phyloP scores from a whole-genome alignment of 1,140 invertebrate species.

The Brachionus angularis region DNA sequence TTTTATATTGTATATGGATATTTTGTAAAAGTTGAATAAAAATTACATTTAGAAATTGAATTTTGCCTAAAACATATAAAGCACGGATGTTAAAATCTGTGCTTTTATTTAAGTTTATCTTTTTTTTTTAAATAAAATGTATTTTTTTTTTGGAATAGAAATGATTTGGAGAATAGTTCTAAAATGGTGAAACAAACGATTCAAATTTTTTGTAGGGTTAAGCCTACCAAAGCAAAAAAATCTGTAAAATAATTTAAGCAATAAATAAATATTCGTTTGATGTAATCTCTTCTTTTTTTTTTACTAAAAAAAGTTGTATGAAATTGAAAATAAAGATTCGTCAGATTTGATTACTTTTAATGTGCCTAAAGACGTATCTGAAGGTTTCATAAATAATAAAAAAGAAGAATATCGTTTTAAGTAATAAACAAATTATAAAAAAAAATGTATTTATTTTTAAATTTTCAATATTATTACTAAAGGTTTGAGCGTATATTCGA shows the following conservation, averaged over 20 bases:
- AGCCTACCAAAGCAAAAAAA: slow-evolving; percentile 54
- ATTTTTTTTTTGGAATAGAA: too few species aligned
- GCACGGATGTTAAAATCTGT: too few species aligned
- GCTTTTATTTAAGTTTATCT: too few species aligned
- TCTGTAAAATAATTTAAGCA: slow-evolving; percentile 48
- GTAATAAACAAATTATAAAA: background rate
- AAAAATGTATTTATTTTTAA: too few species aligned
- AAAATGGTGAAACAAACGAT: slow-evolving; percentile 59
- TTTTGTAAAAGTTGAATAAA: too few species aligned
- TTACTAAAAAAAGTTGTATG: slow-evolving; percentile 54
- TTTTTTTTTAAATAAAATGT: too few species aligned
- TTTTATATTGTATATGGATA: too few species aligned
- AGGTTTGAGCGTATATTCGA: slow-evolving; percentile 56
- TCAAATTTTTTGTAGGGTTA: slow-evolving; percentile 56
- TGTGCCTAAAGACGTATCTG: slow-evolving; percentile 53
- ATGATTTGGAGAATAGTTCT: too few species aligned
- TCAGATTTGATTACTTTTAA: slow-evolving; percentile 49
- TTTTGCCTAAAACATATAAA: too few species aligned
- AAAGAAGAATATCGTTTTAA: slow-evolving; percentile 56
- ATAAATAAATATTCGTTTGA: background rate
- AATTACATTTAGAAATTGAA: too few species aligned
- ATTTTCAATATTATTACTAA: slow-evolving; percentile 47
- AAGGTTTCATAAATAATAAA: slow-evolving; percentile 58
- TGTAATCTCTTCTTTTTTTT: background rate
- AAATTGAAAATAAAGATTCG: slow-evolving; percentile 53